Conservation (phyloP, 2,888 invertebrate genomes). For the Diarsia dahlii region DNA sequence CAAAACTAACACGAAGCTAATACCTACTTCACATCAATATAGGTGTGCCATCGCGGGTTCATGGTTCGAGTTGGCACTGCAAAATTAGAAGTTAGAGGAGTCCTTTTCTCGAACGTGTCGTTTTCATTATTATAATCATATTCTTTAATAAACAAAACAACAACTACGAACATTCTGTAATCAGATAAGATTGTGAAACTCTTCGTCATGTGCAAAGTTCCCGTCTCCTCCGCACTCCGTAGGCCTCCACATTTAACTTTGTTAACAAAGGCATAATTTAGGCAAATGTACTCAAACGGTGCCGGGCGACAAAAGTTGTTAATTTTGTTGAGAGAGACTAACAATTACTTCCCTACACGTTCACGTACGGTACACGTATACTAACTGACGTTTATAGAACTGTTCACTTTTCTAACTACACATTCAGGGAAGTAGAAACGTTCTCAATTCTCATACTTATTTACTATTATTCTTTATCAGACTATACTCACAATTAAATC, state of each 20-base stretch:
- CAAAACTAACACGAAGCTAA: background rate
- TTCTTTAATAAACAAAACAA: slow-evolving; percentile 13
- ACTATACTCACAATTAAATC: no score
- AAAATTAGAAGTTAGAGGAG: background rate
- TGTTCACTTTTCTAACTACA: slow-evolving; percentile 4
- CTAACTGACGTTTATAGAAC: background rate
- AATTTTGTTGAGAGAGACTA: slow-evolving; percentile 46
- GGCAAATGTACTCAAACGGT: slow-evolving; percentile 18
- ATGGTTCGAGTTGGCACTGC: background rate
- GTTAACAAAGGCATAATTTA: slow-evolving; percentile 53
- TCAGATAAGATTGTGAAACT: slow-evolving; percentile 17
- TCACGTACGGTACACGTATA: background rate
- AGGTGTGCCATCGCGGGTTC: background rate
- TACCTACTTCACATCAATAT: background rate
- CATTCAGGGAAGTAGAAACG: background rate
- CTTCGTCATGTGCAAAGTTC: slow-evolving; percentile 19
- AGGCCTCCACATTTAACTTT: slow-evolving; percentile 15
- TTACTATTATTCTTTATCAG: no score
- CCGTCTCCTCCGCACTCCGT: background rate
- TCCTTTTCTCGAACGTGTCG: background rate
- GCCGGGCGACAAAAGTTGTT: slow-evolving; percentile 34
- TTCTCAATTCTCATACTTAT: no score
- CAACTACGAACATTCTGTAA: slow-evolving; percentile 1
- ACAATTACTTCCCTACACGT: slow-evolving; percentile 48
- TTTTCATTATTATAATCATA: background rate